Evolutionary conservation across 2,113 vertebrate genomes (phyloP).

Genomic region (Xiphias gladius): DNA sequence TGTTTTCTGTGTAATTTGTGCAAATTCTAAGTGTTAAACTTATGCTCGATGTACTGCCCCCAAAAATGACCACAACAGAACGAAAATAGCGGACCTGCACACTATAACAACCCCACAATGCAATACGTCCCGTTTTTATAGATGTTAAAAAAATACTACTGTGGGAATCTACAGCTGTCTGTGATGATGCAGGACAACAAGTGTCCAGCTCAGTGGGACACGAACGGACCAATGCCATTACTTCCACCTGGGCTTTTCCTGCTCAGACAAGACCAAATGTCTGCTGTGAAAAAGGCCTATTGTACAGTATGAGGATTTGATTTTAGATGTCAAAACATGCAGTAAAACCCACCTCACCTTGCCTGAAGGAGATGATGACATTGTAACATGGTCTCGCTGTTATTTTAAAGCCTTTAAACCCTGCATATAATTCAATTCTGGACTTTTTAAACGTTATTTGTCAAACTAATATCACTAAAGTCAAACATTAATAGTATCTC

Average conservation of each 20-base stretch:
- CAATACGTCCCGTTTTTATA: too few relatives aligned
- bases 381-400: neutral
- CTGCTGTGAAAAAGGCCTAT: neutral
- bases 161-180: too few relatives aligned
- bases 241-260: neutral
- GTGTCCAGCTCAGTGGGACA: neutral
- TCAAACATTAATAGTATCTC: neutral
- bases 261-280: too few relatives aligned
- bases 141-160: too few relatives aligned
- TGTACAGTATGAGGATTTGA: neutral
- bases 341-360: neutral
- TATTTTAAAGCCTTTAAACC: neutral
- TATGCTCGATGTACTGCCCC: neutral
- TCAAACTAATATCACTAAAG: neutral
- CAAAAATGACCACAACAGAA: too few relatives aligned
- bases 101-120: too few relatives aligned
- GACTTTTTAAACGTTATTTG: neutral
- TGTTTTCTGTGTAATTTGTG: neutral
- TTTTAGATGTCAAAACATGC: neutral
- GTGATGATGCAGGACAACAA: too few relatives aligned
- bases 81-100: too few relatives aligned
- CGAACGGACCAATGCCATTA: neutral
- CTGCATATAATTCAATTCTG: neutral
- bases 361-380: neutral
- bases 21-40: neutral